Conservation (phyloP, 2,797 vertebrate genomes). For the Sebastes vulpes region DNA sequence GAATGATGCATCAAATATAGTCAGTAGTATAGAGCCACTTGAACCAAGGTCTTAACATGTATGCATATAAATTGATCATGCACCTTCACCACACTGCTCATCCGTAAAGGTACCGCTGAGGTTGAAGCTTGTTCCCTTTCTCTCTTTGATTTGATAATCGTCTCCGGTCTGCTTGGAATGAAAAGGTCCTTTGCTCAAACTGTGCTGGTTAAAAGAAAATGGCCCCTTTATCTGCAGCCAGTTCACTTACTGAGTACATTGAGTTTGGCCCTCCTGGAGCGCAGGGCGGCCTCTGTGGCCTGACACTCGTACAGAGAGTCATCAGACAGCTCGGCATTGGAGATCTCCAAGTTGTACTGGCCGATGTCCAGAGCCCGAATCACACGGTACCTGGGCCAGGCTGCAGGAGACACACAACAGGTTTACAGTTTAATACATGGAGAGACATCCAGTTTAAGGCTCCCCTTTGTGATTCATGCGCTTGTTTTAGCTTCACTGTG, state of each 20-base stretch:
- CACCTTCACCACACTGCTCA: not conserved
- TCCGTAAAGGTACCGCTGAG: not conserved
- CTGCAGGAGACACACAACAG: conserved; percentile 71
- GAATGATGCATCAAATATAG: not conserved
- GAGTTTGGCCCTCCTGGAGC: conserved; percentile 92
- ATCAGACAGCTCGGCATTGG: conserved; percentile 90
- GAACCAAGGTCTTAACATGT: not conserved
- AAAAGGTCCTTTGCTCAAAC: not conserved
- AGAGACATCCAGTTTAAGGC: not conserved
- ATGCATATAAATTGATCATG: not conserved
- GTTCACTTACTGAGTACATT: conserved; percentile 92
- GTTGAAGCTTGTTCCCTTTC: not conserved
- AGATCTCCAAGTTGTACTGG: conserved; percentile 96
- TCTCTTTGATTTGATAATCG: not conserved
- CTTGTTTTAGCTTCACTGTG: not conserved
- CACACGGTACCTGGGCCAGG: conserved; percentile 94
- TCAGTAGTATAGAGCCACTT: not conserved
- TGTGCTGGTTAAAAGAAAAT: not conserved
- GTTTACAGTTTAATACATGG: not conserved
- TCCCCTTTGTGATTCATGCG: not conserved
- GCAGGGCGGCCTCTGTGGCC: conserved; percentile 94
- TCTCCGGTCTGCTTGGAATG: not conserved
- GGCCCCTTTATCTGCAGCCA: not conserved
- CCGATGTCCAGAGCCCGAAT: conserved; percentile 90
- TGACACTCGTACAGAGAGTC: conserved; percentile 96